Conservation (phyloP, 2,797 vertebrate species). For the Iguana delicatissima region DNA sequence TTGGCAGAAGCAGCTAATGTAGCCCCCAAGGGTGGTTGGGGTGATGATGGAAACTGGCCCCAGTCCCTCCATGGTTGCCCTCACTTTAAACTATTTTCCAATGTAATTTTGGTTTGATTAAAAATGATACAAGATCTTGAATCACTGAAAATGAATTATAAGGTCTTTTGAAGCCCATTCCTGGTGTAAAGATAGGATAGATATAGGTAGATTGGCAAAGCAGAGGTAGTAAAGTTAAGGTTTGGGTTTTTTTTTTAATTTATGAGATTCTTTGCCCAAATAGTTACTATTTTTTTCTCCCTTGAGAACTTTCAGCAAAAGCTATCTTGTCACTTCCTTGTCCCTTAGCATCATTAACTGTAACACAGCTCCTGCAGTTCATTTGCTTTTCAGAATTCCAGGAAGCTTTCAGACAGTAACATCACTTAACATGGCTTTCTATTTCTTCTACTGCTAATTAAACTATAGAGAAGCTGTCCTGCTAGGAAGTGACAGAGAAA, state of each 20-base stretch:
- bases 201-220: background rate
- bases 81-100: no score
- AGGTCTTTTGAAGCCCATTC: background rate
- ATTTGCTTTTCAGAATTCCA: conserved; percentile 71
- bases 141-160: background rate
- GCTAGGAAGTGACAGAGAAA: conserved; percentile 73
- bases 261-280: background rate
- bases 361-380: conserved; percentile 60
- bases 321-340: conserved; percentile 29
- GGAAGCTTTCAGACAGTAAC: conserved; percentile 73
- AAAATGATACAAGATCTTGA: background rate
- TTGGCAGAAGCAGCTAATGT: no score
- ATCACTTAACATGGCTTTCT: conserved; percentile 51
- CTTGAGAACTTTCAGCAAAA: conserved; percentile 18
- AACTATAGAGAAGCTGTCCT: conserved; percentile 65
- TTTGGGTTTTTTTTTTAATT: background rate
- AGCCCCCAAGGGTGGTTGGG: no score
- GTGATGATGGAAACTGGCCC: no score
- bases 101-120: background rate
- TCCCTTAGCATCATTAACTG: conserved; percentile 68
- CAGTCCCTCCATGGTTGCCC: no score
- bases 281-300: background rate
- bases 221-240: no score
- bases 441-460: conserved; percentile 66
- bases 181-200: background rate